These are phyloP conservation scores for Melanargia galathea DNA, from an alignment of 2,888 invertebrate species.

Conservation along the genomic window DNA sequence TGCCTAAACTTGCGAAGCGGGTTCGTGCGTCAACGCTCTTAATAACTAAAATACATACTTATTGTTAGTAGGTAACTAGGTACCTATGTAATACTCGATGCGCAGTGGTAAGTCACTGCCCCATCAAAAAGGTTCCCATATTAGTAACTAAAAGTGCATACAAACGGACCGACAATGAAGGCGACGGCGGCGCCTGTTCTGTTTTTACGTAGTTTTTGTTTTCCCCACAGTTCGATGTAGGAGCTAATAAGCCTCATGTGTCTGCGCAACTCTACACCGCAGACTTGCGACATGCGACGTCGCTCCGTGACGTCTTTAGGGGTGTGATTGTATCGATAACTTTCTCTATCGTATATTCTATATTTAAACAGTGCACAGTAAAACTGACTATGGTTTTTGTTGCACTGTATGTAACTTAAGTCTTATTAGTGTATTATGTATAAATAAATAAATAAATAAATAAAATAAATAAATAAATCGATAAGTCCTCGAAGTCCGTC, in stretches of 20 bases:
- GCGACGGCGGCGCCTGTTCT: not conserved
- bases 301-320: not conserved
- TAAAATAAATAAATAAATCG: no score
- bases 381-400: no score
- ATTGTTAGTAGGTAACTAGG: no score
- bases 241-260: conserved; percentile 17
- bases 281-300: conserved; percentile 12
- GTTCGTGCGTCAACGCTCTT: no score
- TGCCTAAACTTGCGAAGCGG: no score
- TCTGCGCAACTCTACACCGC: conserved; percentile 13
- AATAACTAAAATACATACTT: no score
- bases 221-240: not conserved
- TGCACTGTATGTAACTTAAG: no score
- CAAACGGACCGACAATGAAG: conserved; percentile 6
- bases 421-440: no score
- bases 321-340: not conserved
- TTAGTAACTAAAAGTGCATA: not conserved
- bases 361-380: no score
- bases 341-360: not conserved
- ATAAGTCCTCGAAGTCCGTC: no score
- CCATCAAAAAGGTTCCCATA: not conserved
- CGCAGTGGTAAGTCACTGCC: not conserved
- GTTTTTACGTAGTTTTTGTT: conserved; percentile 11
- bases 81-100: no score
- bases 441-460: no score